Evolutionary conservation across 2,113 vertebrate genomes (phyloP).

Genomic region (Eulemur rufifrons): DNA sequence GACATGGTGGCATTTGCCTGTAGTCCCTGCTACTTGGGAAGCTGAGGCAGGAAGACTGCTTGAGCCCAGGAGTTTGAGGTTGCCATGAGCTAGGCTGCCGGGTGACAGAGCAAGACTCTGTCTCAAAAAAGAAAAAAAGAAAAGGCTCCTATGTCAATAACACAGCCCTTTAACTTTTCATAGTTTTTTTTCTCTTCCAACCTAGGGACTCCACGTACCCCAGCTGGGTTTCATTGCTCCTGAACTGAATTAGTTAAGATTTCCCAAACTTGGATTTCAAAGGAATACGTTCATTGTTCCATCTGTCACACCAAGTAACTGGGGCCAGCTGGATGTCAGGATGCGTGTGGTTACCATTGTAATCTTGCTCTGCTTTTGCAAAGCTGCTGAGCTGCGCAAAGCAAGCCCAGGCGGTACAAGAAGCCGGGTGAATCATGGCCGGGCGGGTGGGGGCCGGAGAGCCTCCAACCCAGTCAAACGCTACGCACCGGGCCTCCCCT

Average conservation of each 20-base stretch:
- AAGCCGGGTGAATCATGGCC: slow-evolving; percentile 73
- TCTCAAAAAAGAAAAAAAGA: too few species aligned
- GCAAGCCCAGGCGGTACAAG: slow-evolving; percentile 78
- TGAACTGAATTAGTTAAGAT: slow-evolving; percentile 73
- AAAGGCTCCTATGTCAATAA: not conserved
- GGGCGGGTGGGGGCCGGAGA: slow-evolving; percentile 78
- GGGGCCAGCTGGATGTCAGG: slow-evolving; percentile 84
- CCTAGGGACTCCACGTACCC: slow-evolving; percentile 71
- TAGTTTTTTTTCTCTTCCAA: slow-evolving; percentile 70
- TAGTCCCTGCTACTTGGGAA: too few species aligned
- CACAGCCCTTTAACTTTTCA: slow-evolving; percentile 43
- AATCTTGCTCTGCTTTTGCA: slow-evolving; percentile 88
- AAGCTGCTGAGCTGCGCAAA: slow-evolving; percentile 84
- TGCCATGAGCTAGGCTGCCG: too few species aligned
- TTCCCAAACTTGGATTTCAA: slow-evolving; percentile 73
- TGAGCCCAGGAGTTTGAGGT: too few species aligned
- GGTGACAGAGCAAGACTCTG: too few species aligned
- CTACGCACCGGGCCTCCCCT: slow-evolving; percentile 84
- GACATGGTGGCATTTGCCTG: too few species aligned
- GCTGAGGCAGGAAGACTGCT: too few species aligned
- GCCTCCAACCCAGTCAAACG: slow-evolving; percentile 85
- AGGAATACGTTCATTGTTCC: slow-evolving; percentile 73
- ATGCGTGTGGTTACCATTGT: slow-evolving; percentile 89
- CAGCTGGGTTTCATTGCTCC: slow-evolving; percentile 82
- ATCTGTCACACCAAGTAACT: slow-evolving; percentile 75